These are phyloP conservation scores for Himalopsyche tibetana DNA, from an alignment of 2,888 invertebrate genomes.

Conservation along the genomic window DNA sequence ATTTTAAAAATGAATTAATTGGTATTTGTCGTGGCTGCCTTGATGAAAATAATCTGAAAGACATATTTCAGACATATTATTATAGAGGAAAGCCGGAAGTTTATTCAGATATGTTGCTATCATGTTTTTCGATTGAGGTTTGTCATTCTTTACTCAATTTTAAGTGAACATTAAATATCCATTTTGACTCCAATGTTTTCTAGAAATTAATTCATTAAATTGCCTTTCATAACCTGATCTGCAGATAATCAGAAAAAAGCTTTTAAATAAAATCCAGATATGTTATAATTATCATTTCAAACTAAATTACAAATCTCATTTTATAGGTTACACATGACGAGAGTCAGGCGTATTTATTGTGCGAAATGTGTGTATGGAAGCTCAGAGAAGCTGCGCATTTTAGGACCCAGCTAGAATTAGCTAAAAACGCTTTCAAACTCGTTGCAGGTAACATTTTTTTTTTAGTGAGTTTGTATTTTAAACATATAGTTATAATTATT, in stretches of 20 bases:
- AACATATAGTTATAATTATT: too few species aligned
- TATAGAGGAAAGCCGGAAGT: slow-evolving; percentile 47
- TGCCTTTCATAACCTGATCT: too few species aligned
- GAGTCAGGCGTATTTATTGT: slow-evolving; percentile 6
- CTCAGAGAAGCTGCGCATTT: slow-evolving; percentile 48
- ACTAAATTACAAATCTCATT: neutral
- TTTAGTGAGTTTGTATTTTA: too few species aligned
- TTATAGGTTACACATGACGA: neutral
- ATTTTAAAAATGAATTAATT: neutral
- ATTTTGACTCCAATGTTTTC: too few species aligned
- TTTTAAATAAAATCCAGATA: too few species aligned
- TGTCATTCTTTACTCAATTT: neutral
- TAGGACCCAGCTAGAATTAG: slow-evolving; percentile 46
- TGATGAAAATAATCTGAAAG: slow-evolving; percentile 48
- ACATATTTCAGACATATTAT: slow-evolving; percentile 45
- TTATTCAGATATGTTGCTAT: slow-evolving; percentile 48
- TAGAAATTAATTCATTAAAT: too few species aligned
- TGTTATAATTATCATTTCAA: neutral
- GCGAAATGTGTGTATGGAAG: slow-evolving; percentile 16
- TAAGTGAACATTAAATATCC: neutral
- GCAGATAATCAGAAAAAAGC: too few species aligned
- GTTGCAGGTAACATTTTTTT: slow-evolving; percentile 17
- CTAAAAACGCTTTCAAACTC: slow-evolving; percentile 39
- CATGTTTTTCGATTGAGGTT: slow-evolving; percentile 56
- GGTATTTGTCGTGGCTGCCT: slow-evolving; percentile 52